Evolutionary conservation across 2,888 invertebrate genomes (phyloP).

Genomic region (Ryuthela nishihirai): DNA sequence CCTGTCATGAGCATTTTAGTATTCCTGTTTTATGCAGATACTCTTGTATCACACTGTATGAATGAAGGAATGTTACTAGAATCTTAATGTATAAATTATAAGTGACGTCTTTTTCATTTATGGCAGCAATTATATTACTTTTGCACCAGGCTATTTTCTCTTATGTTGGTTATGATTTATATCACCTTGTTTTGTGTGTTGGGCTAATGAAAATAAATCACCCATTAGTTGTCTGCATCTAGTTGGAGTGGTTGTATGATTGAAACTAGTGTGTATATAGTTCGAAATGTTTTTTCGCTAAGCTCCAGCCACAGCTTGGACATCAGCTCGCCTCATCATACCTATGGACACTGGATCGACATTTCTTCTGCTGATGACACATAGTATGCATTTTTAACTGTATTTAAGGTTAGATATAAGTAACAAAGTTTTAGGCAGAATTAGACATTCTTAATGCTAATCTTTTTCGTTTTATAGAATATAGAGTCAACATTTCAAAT

Average conservation of each 20-base stretch:
- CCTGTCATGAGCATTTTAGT: conserved; percentile 12
- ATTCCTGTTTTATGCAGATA: conserved; percentile 18
- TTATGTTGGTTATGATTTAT: conserved; percentile 31
- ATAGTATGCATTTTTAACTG: conserved; percentile 1
- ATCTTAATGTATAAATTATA: conserved; percentile 19
- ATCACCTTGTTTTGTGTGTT: conserved; percentile 33
- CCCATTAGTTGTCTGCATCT: conserved; percentile 37
- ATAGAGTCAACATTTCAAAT: conserved; percentile 33
- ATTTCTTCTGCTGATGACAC: conserved; percentile 31
- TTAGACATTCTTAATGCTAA: conserved; percentile 20
- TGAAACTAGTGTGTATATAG: conserved; percentile 27
- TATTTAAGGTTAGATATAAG: conserved; percentile 3
- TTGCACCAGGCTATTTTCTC: conserved; percentile 36
- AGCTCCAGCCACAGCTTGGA: conserved; percentile 22
- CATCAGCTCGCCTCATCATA: background rate
- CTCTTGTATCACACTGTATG: conserved; percentile 1
- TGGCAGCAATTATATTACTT: conserved; percentile 35
- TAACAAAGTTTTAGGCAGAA: conserved; percentile 35
- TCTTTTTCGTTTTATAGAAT: conserved; percentile 36
- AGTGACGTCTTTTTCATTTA: conserved; percentile 18
- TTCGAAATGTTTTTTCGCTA: conserved; percentile 27
- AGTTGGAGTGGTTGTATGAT: conserved; percentile 29
- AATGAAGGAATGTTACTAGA: conserved; percentile 12
- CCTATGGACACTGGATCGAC: conserved; percentile 19
- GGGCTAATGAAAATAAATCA: conserved; percentile 18